Conservation (phyloP, 1,140 invertebrate genomes). For the Conus ventricosus region DNA sequence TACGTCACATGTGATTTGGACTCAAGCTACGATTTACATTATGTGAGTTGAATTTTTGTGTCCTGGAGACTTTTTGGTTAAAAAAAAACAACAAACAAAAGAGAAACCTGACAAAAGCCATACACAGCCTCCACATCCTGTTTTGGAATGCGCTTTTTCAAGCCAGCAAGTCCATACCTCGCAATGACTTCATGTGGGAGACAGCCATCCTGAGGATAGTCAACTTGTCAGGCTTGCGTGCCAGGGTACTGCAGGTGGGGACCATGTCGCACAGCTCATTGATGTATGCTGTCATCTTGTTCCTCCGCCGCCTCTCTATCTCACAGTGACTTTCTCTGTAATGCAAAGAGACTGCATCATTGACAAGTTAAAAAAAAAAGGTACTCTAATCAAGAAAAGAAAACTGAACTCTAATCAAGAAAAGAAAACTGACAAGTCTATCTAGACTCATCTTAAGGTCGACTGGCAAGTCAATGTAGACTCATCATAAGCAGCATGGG, state of each 20-base stretch:
- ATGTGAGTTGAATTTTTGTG: too few relatives aligned
- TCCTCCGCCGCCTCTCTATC: constrained; percentile 96
- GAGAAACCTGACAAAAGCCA: not conserved
- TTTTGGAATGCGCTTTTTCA: not conserved
- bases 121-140: not conserved
- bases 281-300: constrained; percentile 99
- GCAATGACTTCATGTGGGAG: constrained; percentile 97
- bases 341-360: not conserved
- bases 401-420: too few relatives aligned
- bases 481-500: too few relatives aligned
- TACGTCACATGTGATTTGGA: too few relatives aligned
- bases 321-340: constrained; percentile 99
- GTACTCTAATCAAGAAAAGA: too few relatives aligned
- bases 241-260: constrained; percentile 96
- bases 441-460: too few relatives aligned
- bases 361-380: too few relatives aligned
- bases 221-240: constrained; percentile 98
- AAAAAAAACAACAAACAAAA: too few relatives aligned
- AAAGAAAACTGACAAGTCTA: too few relatives aligned
- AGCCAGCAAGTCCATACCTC: constrained; percentile 80
- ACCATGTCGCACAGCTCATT: constrained; percentile 99
- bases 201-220: constrained; percentile 99
- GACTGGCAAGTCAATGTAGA: too few relatives aligned
- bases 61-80: too few relatives aligned
- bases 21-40: too few relatives aligned